phyloP scores from a whole-genome alignment of 1,140 invertebrate species.

The Zeugodacus cucurbitae region DNA sequence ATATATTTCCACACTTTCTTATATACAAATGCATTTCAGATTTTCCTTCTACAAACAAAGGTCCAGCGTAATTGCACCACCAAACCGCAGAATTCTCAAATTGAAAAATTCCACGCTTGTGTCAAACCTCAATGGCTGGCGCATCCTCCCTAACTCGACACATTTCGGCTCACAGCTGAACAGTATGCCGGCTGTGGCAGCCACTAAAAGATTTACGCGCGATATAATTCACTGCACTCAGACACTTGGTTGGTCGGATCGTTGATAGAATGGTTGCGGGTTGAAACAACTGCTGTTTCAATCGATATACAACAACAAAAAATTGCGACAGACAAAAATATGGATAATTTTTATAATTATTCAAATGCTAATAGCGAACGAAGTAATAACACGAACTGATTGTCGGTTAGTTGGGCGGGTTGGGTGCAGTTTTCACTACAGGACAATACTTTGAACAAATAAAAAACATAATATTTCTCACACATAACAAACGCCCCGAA shows the following conservation, averaged over 20 bases:
- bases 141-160: neutral
- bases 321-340: neutral
- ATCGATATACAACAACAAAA: neutral
- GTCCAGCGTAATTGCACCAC: neutral
- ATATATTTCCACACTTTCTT: neutral
- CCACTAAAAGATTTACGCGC: conserved; percentile 7
- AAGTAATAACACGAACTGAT: neutral
- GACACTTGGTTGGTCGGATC: neutral
- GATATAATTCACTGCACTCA: neutral
- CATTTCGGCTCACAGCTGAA: neutral
- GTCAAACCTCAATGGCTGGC: conserved; percentile 31
- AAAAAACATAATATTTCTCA: neutral
- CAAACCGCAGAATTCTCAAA: conserved; percentile 19
- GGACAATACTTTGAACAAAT: neutral
- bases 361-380: neutral
- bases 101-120: conserved; percentile 33
- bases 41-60: neutral
- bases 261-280: neutral
- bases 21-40: conserved; percentile 42
- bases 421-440: neutral
- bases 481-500: conserved; percentile 11
- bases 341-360: conserved; percentile 17
- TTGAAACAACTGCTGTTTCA: neutral
- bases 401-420: neutral
- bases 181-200: neutral